Evolutionary conservation across 2,797 vertebrate species (phyloP).

Genomic region (Thamnophis elegans): DNA sequence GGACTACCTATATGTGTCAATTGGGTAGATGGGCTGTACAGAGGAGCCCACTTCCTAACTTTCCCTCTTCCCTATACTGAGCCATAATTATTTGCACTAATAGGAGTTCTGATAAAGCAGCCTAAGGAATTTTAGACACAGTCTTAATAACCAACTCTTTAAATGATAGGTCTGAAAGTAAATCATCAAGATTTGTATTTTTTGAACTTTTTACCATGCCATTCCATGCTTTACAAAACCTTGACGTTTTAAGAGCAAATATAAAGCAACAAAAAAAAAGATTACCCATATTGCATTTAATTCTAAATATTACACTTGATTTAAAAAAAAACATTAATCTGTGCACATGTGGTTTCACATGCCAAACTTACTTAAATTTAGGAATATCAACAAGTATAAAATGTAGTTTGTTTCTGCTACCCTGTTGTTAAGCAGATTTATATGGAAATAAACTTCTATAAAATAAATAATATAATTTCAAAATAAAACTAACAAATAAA

Average conservation of each 20-base stretch:
- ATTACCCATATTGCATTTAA: background rate
- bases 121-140: background rate
- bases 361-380: background rate
- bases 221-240: background rate
- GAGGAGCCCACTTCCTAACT: background rate
- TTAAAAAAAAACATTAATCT: background rate
- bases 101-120: background rate
- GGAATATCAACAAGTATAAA: background rate
- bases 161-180: background rate
- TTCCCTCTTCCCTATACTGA: background rate
- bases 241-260: background rate
- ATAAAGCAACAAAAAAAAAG: background rate
- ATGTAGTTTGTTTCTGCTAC: background rate
- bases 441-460: background rate
- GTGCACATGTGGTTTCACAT: background rate
- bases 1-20: background rate
- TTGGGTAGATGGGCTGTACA: background rate
- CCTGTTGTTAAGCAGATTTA: background rate
- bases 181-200: background rate
- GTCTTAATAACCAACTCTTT: background rate
- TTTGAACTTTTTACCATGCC: background rate
- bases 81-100: background rate
- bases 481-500: background rate
- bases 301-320: background rate
- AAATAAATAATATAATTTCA: background rate